Base-by-base conservation (phyloP, 2,888 invertebrate genomes). In the Eristalis pertinax region DNA sequence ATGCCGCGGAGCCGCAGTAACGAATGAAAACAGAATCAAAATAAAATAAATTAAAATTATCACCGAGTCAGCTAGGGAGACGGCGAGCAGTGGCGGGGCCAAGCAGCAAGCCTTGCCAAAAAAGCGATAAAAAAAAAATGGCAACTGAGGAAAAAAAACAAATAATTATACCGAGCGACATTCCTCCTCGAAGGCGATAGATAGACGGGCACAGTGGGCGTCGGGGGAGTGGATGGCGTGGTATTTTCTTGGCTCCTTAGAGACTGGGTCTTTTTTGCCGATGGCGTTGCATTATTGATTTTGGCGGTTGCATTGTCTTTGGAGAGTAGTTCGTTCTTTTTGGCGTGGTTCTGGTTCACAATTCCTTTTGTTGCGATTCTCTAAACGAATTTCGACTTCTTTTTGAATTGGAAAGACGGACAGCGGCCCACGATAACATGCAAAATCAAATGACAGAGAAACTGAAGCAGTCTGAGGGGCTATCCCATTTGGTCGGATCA, bases 11-110 rank as follows among this genome's bases (percentile, higher is more conserved):
- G 50, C 50, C 19, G 19, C 19, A 50, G 50, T 50, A 50, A 50
- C 50, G 50, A 32, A 50, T 19, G 19, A 50, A 50, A 50, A 50
- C 50, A 50, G 19, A 50, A 50, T 50, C 19, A 50, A 50, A 50
- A 50, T 50, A 50, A 50, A 50, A 50, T 50, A 50, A 50, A 50
- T 50, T 50, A 50, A 50, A 50, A 50, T 50, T 50, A 50, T 50
- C 50, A 19, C 50, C 19, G n/a, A 50, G 19, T 19, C 19, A 32
- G 32, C 32, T 4, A 5, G 32, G 7, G 32, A 1, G 32, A 1
- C 1, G 32, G 10, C 8, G 1, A 32, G 32, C 4, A 5, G 8
- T 7, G 50, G n/a, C 50, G 19, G n/a, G n/a, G 19, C 5, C 50
- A 50, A 32, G 50, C 19, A 2, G 19, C 19, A 7, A 19, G 50